Evolutionary conservation across 2,113 vertebrate species (phyloP).

Genomic region (Elephas maximus): DNA sequence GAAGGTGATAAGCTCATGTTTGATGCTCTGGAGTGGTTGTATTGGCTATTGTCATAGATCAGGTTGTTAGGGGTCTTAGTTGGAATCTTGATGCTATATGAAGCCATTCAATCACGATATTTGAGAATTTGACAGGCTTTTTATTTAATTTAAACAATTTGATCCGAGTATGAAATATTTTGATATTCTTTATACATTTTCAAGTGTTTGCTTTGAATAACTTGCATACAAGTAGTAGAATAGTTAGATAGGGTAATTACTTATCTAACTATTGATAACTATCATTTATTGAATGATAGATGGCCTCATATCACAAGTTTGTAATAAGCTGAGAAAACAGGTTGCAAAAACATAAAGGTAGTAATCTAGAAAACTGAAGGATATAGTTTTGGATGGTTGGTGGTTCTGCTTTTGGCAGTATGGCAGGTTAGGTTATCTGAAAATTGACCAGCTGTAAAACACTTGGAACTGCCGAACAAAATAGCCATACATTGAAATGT

Average conservation of each 20-base stretch:
- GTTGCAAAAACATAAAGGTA: not conserved
- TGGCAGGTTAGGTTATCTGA: not conserved
- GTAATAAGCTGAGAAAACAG: not conserved
- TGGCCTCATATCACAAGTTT: not conserved
- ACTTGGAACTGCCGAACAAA: not conserved
- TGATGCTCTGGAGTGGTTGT: not conserved
- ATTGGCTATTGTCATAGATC: not conserved
- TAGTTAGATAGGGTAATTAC: not conserved
- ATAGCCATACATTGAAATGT: not conserved
- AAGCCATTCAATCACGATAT: not conserved
- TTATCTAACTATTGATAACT: no score
- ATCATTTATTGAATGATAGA: not conserved
- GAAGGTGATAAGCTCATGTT: not conserved
- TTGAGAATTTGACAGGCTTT: not conserved
- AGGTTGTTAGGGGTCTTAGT: not conserved
- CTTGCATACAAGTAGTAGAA: not conserved
- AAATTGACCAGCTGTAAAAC: not conserved
- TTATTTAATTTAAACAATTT: conserved; percentile 29
- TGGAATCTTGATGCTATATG: not conserved
- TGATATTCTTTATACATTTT: conserved; percentile 36
- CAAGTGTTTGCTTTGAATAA: conserved; percentile 52
- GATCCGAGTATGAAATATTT: conserved; percentile 6
- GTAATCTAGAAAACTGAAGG: not conserved
- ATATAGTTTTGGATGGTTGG: not conserved
- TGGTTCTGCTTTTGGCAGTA: conserved; percentile 38